Evolutionary conservation across 2,888 invertebrate genomes (phyloP).

Genomic region (Lithophane socia): DNA sequence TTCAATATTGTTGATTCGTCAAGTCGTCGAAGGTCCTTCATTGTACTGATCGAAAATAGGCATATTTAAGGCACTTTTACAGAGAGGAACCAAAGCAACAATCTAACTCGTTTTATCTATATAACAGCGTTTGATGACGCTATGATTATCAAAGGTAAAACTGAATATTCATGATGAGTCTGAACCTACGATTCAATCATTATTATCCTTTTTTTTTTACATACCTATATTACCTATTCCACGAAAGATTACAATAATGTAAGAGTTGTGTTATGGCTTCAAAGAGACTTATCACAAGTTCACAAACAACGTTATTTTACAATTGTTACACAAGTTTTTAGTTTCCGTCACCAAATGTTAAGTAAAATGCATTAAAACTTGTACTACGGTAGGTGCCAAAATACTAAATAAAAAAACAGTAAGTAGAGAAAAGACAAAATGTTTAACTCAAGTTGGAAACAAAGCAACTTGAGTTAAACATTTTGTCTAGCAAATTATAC

Average conservation of each 20-base stretch:
- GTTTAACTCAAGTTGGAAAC: too few relatives aligned
- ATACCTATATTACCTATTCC: background rate
- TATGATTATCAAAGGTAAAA: too few relatives aligned
- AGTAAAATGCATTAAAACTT: background rate
- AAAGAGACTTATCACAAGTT: conserved; percentile 21
- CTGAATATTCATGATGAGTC: background rate
- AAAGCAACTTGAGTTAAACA: background rate
- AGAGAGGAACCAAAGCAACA: background rate
- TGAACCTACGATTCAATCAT: conserved; percentile 1
- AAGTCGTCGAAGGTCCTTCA: background rate
- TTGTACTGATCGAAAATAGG: too few relatives aligned
- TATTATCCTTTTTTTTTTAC: background rate
- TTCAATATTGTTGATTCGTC: background rate
- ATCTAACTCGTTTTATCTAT: conserved; percentile 14
- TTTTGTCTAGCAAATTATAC: conserved; percentile 3
- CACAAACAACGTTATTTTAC: conserved; percentile 22
- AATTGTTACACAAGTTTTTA: conserved; percentile 5
- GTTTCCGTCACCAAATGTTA: conserved; percentile 13
- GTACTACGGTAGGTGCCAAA: conserved; percentile 17
- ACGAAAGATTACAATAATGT: conserved; percentile 26
- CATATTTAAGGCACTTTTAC: background rate
- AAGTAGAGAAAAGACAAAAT: too few relatives aligned
- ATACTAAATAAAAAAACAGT: conserved; percentile 1
- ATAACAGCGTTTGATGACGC: conserved; percentile 1
- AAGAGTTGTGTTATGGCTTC: background rate